These are phyloP conservation scores for Ceratitis capitata DNA, from an alignment of 1,140 invertebrate species.

Conservation along the genomic window DNA sequence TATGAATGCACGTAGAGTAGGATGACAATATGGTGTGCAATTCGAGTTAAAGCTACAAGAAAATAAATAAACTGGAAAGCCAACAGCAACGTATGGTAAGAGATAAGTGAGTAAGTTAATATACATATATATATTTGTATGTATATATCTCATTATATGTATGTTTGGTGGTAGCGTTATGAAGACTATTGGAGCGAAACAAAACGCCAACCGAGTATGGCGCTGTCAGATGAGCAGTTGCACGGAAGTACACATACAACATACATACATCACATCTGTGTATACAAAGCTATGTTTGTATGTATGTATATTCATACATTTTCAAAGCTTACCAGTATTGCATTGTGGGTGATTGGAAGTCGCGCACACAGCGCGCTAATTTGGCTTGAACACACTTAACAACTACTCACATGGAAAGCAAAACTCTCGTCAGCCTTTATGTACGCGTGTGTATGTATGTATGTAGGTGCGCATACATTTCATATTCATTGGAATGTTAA, in stretches of 20 bases:
- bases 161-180: too few species aligned
- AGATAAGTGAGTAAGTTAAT: background rate
- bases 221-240: background rate
- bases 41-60: background rate
- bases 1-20: background rate
- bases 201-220: background rate
- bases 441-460: background rate
- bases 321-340: background rate
- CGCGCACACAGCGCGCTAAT: background rate
- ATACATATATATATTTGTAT: background rate
- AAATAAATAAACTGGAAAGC: background rate
- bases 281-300: background rate
- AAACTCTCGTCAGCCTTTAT: background rate
- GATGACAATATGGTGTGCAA: background rate
- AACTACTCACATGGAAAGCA: background rate
- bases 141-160: background rate
- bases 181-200: too few species aligned
- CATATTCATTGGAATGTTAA: background rate
- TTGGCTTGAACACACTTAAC: background rate
- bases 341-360: slow-evolving; percentile 1
- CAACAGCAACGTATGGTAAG: background rate
- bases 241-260: background rate
- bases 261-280: background rate
- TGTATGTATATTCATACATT: background rate
- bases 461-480: background rate